phyloP scores from a whole-genome alignment of 2,113 vertebrate species.

The Ursus arctos region DNA sequence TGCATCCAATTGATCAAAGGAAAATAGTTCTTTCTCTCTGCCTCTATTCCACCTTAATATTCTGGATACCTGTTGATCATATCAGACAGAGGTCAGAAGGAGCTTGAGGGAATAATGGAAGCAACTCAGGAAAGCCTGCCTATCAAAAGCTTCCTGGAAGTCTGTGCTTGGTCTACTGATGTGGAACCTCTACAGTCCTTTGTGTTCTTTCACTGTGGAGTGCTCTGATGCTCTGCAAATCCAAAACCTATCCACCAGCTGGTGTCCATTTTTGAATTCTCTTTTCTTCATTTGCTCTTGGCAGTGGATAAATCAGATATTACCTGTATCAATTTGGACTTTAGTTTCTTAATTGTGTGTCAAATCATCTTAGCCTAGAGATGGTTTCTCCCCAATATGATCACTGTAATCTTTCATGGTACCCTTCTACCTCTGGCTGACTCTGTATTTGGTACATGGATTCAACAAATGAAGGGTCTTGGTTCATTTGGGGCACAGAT shows the following conservation, averaged over 20 bases:
- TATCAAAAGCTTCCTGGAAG: not conserved
- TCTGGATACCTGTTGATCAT: constrained; percentile 4
- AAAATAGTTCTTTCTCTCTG: constrained; percentile 12
- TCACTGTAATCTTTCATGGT: constrained; percentile 4
- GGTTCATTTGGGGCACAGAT: constrained; percentile 60
- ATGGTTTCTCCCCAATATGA: constrained; percentile 1
- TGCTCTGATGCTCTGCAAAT: constrained; percentile 36
- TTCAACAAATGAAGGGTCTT: not conserved
- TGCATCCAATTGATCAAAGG: not conserved
- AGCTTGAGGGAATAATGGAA: not conserved
- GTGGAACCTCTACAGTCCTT: not conserved
- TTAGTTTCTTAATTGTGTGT: constrained; percentile 61
- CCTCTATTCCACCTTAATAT: constrained; percentile 11
- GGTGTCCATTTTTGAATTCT: constrained; percentile 45
- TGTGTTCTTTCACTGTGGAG: not conserved
- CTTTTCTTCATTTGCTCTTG: constrained; percentile 64
- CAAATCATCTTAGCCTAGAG: constrained; percentile 37
- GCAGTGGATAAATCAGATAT: constrained; percentile 59
- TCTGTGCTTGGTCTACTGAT: not conserved
- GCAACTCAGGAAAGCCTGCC: not conserved
- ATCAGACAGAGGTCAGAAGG: not conserved
- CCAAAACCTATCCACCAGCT: constrained; percentile 46
- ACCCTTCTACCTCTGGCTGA: not conserved
- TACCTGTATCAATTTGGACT: constrained; percentile 31
- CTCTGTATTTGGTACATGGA: not conserved